Percentiles rank a stretch among this genome's conserved stretches.
phyloP scores from a whole-genome alignment of 2,888 invertebrate genomes.

The Parapristionchus giblindavisi region DNA sequence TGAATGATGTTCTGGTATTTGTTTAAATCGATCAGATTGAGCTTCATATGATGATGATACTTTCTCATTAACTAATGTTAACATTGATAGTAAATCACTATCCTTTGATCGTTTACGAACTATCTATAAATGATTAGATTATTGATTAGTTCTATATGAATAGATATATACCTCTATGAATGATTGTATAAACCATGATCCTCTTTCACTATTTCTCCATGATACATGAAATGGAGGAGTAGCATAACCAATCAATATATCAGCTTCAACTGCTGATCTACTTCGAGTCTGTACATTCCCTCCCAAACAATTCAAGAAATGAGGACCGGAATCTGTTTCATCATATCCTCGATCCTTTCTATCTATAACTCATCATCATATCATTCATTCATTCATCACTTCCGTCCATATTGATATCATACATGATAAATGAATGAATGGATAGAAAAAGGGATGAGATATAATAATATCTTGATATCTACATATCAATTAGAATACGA shows the following conservation, averaged over 20 bases:
- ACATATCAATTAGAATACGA: conserved; percentile 1
- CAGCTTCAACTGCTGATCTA: conserved; percentile 61
- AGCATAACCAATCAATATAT: conserved; percentile 68
- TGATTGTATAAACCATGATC: conserved; percentile 69
- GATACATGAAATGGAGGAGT: conserved; percentile 67
- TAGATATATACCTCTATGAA: conserved; percentile 59
- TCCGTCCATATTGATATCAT: not conserved
- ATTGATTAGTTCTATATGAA: not conserved
- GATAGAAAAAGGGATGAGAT: conserved; percentile 2
- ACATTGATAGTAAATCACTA: conserved; percentile 55
- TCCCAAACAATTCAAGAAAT: conserved; percentile 17
- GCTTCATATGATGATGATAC: conserved; percentile 46
- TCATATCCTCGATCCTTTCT: conserved; percentile 33
- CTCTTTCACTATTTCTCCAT: conserved; percentile 66
- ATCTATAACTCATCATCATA: not conserved
- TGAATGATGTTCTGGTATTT: conserved; percentile 54
- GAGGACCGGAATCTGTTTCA: conserved; percentile 16
- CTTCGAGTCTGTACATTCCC: conserved; percentile 23
- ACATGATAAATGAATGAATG: too few species aligned
- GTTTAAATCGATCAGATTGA: conserved; percentile 48
- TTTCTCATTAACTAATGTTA: conserved; percentile 54
- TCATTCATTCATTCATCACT: not conserved
- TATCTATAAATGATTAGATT: not conserved
- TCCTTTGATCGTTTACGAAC: conserved; percentile 30
- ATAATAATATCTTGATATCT: not conserved